phyloP scores from a whole-genome alignment of 1,140 invertebrate species.

The Anoplolepis gracilipes region DNA sequence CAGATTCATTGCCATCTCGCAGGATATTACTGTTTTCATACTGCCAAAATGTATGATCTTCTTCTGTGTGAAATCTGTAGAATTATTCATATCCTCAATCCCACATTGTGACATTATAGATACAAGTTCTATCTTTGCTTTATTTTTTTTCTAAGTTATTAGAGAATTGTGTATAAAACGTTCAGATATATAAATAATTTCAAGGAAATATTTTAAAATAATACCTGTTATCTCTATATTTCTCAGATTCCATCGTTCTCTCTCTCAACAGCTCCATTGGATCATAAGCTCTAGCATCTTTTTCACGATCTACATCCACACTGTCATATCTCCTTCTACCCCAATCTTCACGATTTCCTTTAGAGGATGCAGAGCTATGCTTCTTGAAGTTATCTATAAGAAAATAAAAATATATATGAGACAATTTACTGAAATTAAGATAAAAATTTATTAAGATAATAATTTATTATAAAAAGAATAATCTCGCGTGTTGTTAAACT shows the following conservation, averaged over 20 bases:
- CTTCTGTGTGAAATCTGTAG: conserved; percentile 70
- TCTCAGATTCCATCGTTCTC: conserved; percentile 78
- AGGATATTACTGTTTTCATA: conserved; percentile 66
- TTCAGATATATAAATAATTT: conserved; percentile 11
- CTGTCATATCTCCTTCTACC: conserved; percentile 75
- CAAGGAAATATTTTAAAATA: not conserved
- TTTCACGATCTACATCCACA: conserved; percentile 75
- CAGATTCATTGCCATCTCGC: conserved; percentile 72
- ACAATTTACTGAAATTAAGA: not conserved
- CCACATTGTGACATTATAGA: not conserved
- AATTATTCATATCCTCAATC: not conserved
- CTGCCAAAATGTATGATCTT: conserved; percentile 70
- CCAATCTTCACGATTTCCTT: conserved; percentile 71
- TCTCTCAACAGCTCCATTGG: conserved; percentile 81
- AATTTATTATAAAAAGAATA: not conserved
- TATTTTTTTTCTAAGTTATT: not conserved
- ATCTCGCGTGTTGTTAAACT: not conserved
- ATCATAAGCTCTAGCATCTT: conserved; percentile 78
- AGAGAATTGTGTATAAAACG: conserved; percentile 3
- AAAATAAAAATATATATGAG: not conserved
- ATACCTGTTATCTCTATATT: conserved; percentile 73
- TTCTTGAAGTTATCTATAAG: conserved; percentile 77
- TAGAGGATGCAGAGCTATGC: conserved; percentile 38
- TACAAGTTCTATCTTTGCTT: not conserved
- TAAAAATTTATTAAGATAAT: conserved; percentile 10